Evolutionary conservation across 2,797 vertebrate species (phyloP), one percentile per base, ranked within the genome.

Genomic region (Lutra lutra): DNA sequence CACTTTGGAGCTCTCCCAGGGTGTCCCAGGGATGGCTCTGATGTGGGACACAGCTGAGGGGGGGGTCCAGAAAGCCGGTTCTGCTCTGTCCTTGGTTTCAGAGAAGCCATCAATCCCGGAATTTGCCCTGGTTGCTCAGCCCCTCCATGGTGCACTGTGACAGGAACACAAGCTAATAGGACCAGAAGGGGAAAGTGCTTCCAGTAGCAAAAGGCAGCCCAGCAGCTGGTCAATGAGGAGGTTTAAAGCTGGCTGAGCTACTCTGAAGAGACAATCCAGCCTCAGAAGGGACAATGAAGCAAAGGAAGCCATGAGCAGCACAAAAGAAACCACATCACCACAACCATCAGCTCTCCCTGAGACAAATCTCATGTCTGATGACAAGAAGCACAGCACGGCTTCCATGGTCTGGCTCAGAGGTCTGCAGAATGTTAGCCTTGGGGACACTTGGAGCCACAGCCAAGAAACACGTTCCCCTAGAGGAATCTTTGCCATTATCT

Each of bases 1-100:
- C 5, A 0, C 15, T 23, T 1, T 2, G 13, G 72, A 54, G 11
- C 7, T 2, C 3, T 27, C 43, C 23, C 20, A 21, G 27, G 60
- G 17, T 8, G 4, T 82, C 9, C 35, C 2, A 0, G 5, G 11
- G 64, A 25, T 18, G 56, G 20, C 35, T 32, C 56, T 27, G 27
- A 48, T 0, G 3, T 0, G 0, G 32, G 27, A 79, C 35, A 66
- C 20, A 23, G 2, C 8, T 20, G 14, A 83, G 32, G 15, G 18
- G 15, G 18, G 70, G 8, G 7, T 78, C 62, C 64, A 60, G 66
- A 48, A 78, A 48, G 58, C 40, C 15, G 3, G 18, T 14, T 70
- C 7, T 4, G 5, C 32, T 56, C 60, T 20, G 25, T 54, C 62
- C 32, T 43, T 48, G 62, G 13, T 46, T 88, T 73, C 17, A 25